phyloP scores from a whole-genome alignment of 2,797 vertebrate species.

The Ficedula albicollis region DNA sequence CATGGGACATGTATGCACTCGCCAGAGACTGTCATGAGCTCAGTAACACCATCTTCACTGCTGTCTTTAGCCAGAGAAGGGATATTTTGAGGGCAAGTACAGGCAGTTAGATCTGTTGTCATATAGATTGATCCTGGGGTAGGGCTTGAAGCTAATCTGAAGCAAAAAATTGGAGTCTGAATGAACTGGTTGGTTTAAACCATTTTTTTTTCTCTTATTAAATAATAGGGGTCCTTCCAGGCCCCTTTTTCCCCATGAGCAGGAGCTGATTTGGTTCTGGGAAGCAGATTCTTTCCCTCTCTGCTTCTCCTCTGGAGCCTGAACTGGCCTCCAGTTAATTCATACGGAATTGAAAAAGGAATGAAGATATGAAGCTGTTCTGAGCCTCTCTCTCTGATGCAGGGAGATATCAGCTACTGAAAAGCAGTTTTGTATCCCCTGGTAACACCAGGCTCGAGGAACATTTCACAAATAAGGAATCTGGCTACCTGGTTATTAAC shows the following conservation, averaged over 20 bases:
- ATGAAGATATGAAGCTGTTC: slow-evolving; percentile 19
- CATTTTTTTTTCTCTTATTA: background rate
- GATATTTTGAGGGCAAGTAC: background rate
- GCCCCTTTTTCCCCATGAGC: background rate
- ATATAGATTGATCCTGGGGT: background rate
- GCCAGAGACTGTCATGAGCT: background rate
- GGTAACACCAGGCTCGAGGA: slow-evolving; percentile 46
- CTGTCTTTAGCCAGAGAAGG: background rate
- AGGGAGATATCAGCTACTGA: background rate
- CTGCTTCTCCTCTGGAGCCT: background rate
- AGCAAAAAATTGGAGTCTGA: background rate
- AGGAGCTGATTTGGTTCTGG: background rate
- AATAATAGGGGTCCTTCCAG: background rate
- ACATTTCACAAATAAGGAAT: background rate
- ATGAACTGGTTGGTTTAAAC: background rate
- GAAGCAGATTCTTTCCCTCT: background rate
- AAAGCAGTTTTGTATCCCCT: slow-evolving; percentile 59
- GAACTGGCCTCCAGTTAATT: background rate
- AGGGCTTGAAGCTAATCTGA: background rate
- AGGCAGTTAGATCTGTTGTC: background rate
- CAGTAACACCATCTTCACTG: background rate
- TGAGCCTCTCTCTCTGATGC: background rate
- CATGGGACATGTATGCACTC: accelerated
- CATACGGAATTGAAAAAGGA: background rate
- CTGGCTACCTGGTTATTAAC: slow-evolving; percentile 2